Percentiles rank a stretch among this genome's conserved stretches.
Conservation (phyloP, 1,140 invertebrate species). For the Argopecten irradians region DNA sequence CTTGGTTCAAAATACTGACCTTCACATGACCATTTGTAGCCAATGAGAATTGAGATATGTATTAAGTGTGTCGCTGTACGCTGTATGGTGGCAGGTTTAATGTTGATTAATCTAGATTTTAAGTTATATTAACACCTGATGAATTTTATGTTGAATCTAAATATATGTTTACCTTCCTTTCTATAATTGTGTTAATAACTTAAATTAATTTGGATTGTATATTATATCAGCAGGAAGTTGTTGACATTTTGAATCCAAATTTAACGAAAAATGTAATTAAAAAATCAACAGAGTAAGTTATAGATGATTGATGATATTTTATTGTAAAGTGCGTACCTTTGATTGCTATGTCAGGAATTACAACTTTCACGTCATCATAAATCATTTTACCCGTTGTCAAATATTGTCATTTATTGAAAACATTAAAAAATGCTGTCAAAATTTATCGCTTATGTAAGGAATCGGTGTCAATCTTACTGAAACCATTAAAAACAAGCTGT, state of each 20-base stretch:
- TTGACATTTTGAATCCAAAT: neutral
- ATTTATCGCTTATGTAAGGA: neutral
- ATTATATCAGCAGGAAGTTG: slow-evolving; percentile 14
- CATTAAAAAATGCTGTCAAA: neutral
- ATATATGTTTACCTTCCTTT: neutral
- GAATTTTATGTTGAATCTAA: neutral
- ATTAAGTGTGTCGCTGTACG: too few relatives aligned
- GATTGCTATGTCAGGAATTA: neutral
- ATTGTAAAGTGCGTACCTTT: slow-evolving; percentile 1
- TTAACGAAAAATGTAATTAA: neutral
- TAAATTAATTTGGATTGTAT: neutral
- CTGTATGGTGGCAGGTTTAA: neutral
- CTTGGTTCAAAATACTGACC: too few relatives aligned
- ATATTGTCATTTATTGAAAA: neutral
- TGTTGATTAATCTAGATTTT: neutral
- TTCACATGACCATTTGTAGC: too few relatives aligned
- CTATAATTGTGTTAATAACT: neutral
- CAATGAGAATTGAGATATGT: too few relatives aligned
- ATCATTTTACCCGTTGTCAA: neutral
- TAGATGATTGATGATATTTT: neutral
- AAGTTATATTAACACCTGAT: neutral
- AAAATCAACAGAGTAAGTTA: neutral
- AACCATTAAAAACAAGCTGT: neutral
- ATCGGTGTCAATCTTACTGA: neutral
- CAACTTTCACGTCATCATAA: neutral